A percentile compares a stretch with the other conserved stretches of the same genome.
Evolutionary conservation across 2,888 invertebrate species (phyloP).

Genomic region (Unio delphinus): DNA sequence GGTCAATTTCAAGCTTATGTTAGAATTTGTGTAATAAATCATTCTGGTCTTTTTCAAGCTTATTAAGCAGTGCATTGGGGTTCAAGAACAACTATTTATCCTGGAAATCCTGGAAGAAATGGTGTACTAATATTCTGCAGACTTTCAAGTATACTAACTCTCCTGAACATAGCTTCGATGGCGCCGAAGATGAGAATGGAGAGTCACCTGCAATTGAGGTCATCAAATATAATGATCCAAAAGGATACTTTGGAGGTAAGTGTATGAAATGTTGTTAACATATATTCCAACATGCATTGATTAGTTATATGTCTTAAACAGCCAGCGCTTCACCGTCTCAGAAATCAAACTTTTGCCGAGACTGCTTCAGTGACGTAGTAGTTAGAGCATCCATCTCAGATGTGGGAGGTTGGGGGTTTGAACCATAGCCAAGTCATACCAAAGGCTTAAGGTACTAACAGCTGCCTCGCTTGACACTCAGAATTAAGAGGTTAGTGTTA

Average conservation of each 20-base stretch:
- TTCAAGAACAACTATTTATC: constrained; percentile 63
- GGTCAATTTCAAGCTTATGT: constrained; percentile 5
- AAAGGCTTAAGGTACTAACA: too few relatives aligned
- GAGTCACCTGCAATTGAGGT: constrained; percentile 73
- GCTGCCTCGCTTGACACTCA: too few relatives aligned
- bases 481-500: too few relatives aligned
- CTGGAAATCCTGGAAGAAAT: constrained; percentile 64
- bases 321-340: too few relatives aligned
- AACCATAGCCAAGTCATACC: too few relatives aligned
- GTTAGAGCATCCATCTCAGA: too few relatives aligned
- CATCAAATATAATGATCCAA: constrained; percentile 65
- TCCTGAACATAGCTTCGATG: constrained; percentile 15
- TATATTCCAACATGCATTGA: neutral
- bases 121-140: constrained; percentile 57
- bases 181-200: constrained; percentile 55
- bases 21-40: neutral
- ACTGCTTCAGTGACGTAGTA: too few relatives aligned
- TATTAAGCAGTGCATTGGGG: constrained; percentile 52
- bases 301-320: too few relatives aligned
- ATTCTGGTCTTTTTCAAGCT: constrained; percentile 36
- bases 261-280: neutral
- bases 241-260: constrained; percentile 71
- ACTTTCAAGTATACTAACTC: constrained; percentile 18
- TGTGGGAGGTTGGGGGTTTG: too few relatives aligned
- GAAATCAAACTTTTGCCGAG: too few relatives aligned